Conservation (phyloP, 2,113 vertebrate genomes). For the Lota lota region DNA sequence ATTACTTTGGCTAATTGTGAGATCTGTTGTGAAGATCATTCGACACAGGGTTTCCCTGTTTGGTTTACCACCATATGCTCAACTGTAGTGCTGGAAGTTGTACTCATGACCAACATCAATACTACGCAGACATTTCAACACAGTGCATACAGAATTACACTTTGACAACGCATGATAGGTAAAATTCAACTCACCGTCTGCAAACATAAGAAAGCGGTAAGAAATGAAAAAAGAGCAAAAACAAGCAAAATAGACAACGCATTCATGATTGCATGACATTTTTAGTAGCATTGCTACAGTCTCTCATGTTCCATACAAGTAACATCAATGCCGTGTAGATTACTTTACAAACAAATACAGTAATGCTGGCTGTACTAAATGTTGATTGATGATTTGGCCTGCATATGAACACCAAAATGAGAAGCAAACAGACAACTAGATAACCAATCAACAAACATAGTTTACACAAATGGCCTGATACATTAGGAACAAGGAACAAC, state of each 20-base stretch:
- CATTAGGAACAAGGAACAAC: slow-evolving; percentile 26
- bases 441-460: slow-evolving; percentile 50
- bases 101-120: slow-evolving; percentile 13
- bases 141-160: slow-evolving; percentile 82
- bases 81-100: not conserved
- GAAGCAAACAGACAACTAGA: slow-evolving; percentile 56
- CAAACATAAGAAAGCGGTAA: slow-evolving; percentile 99
- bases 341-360: not conserved
- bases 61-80: too few species aligned
- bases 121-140: slow-evolving; percentile 61
- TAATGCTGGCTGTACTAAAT: too few species aligned
- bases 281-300: slow-evolving; percentile 29
- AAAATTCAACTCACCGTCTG: slow-evolving; percentile 99
- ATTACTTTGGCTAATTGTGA: not conserved
- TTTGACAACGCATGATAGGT: slow-evolving; percentile 84
- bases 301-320: slow-evolving; percentile 8
- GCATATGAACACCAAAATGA: slow-evolving; percentile 66
- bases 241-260: slow-evolving; percentile 82
- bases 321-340: slow-evolving; percentile 25
- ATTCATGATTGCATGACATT: slow-evolving; percentile 77
- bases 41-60: not conserved
- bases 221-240: slow-evolving; percentile 88
- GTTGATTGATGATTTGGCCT: slow-evolving; percentile 32
- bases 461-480: slow-evolving; percentile 39
- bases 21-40: not conserved